Conservation (phyloP, 2,888 invertebrate genomes). For the Conistra vaccinii region DNA sequence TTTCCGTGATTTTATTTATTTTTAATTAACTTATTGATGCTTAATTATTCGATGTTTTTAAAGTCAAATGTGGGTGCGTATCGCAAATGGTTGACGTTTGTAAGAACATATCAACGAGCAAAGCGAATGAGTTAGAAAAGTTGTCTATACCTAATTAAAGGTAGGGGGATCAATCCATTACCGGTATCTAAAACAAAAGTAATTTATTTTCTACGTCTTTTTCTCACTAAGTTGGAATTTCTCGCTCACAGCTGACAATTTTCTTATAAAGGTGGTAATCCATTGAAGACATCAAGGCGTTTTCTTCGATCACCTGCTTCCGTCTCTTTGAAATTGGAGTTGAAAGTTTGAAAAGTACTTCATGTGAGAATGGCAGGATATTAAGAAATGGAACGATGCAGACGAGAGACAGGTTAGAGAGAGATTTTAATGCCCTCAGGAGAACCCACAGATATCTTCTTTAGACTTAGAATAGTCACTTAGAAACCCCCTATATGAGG, state of each 20-base stretch:
- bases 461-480: neutral
- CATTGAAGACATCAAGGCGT: slow-evolving; percentile 20
- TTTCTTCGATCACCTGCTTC: slow-evolving; percentile 44
- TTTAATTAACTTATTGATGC: neutral
- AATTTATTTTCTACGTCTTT: slow-evolving; percentile 26
- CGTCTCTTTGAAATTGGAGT: slow-evolving; percentile 25
- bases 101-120: neutral
- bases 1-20: neutral
- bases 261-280: slow-evolving; percentile 47
- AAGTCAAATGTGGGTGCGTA: neutral
- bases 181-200: slow-evolving; percentile 35
- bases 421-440: too few relatives aligned
- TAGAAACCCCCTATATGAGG: too few relatives aligned
- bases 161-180: slow-evolving; percentile 17
- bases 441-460: neutral
- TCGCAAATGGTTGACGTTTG: neutral
- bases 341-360: slow-evolving; percentile 45
- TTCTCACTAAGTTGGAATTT: slow-evolving; percentile 12
- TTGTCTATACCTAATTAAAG: neutral
- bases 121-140: neutral
- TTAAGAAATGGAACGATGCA: slow-evolving; percentile 7
- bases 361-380: slow-evolving; percentile 22
- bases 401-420: slow-evolving; percentile 8
- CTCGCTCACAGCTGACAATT: slow-evolving; percentile 33
- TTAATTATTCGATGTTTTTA: neutral